Evolutionary conservation across 2,888 invertebrate genomes (phyloP).

Genomic region (Dicycla oo): DNA sequence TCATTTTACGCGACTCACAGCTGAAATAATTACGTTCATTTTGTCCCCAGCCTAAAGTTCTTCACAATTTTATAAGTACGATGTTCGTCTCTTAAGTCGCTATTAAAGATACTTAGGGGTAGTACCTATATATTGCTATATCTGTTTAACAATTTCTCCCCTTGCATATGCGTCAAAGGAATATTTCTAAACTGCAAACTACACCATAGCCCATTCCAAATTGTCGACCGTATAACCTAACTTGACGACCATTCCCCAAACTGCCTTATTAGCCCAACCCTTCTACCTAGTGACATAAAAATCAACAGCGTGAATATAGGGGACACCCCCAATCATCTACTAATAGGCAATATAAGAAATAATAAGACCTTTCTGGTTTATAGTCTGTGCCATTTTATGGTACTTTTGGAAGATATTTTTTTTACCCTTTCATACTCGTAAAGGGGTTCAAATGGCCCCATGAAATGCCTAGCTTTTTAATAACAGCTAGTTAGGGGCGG

Average conservation of each 20-base stretch:
- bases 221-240: slow-evolving; percentile 3
- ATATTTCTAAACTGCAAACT: not conserved
- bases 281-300: slow-evolving; percentile 69
- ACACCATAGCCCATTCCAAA: slow-evolving; percentile 4
- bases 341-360: slow-evolving; percentile 59
- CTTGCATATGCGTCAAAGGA: no score
- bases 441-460: slow-evolving; percentile 65
- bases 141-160: no score
- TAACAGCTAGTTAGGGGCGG: slow-evolving; percentile 61
- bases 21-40: no score
- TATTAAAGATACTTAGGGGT: no score
- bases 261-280: slow-evolving; percentile 54
- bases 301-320: slow-evolving; percentile 64
- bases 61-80: no score
- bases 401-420: slow-evolving; percentile 55
- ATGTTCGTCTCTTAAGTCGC: no score
- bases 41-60: no score
- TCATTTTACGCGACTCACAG: no score
- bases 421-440: slow-evolving; percentile 61
- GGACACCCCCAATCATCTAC: slow-evolving; percentile 55
- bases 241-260: slow-evolving; percentile 30
- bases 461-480: slow-evolving; percentile 67
- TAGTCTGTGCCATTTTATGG: slow-evolving; percentile 65
- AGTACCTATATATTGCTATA: no score
- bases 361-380: slow-evolving; percentile 60